Evolutionary conservation across 1,140 invertebrate species (phyloP).

Genomic region (Pseudomyrmex concolor): DNA sequence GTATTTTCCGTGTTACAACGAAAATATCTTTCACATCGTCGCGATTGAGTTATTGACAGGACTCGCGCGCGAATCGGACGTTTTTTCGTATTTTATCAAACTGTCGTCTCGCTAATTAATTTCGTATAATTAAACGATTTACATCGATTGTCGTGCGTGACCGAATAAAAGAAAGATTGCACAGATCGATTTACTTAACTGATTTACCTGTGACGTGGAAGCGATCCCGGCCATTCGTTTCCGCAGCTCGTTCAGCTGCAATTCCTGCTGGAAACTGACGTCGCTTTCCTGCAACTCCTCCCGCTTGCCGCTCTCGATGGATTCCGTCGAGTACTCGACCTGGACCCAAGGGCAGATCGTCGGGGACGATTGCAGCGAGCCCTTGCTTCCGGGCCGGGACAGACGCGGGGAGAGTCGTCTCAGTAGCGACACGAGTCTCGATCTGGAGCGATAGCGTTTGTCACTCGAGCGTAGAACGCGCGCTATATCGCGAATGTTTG

Average conservation of each 20-base stretch:
- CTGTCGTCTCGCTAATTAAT: too few relatives aligned
- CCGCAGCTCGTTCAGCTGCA: constrained; percentile 78
- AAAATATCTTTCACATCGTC: too few relatives aligned
- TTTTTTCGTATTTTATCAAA: not conserved
- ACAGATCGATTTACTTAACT: not conserved
- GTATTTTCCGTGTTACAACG: too few relatives aligned
- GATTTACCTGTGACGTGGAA: constrained; percentile 72
- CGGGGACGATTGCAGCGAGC: constrained; percentile 75
- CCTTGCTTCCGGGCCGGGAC: constrained; percentile 77
- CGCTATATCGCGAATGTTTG: too few relatives aligned
- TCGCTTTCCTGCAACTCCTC: constrained; percentile 76
- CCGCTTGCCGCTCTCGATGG: constrained; percentile 65
- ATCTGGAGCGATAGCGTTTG: constrained; percentile 70
- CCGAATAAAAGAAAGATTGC: constrained; percentile 2
- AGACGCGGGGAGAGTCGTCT: constrained; percentile 81
- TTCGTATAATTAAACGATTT: not conserved
- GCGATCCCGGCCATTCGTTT: constrained; percentile 77
- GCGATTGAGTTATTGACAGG: not conserved
- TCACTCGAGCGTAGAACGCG: not conserved
- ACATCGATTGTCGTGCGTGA: constrained; percentile 26
- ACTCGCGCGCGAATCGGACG: not conserved
- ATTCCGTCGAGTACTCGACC: constrained; percentile 79
- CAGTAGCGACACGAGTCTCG: constrained; percentile 82
- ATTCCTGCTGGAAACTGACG: constrained; percentile 77
- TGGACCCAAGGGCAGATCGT: constrained; percentile 80